phyloP scores from a whole-genome alignment of 2,797 vertebrate genomes.

The Onychomys leucogaster region DNA sequence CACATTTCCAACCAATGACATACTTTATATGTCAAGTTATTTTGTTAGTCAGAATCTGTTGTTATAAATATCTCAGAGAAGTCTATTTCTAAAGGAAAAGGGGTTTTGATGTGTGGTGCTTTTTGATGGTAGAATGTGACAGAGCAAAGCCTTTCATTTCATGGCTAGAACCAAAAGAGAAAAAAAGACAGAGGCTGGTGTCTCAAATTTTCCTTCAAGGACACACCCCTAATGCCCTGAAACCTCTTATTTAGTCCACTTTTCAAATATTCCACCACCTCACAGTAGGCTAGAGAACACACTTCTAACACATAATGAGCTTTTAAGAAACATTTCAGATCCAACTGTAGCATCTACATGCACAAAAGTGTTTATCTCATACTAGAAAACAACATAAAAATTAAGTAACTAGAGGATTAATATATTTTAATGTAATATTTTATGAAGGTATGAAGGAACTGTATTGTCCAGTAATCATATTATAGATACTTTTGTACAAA shows the following conservation, averaged over 20 bases:
- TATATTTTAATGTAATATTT: slow-evolving; percentile 16
- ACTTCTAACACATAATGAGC: background rate
- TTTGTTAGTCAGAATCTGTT: background rate
- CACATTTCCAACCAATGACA: background rate
- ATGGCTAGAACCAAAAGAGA: background rate
- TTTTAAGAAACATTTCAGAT: background rate
- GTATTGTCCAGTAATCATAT: background rate
- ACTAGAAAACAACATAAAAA: background rate
- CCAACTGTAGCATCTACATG: background rate
- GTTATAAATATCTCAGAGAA: background rate
- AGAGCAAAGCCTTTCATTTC: background rate
- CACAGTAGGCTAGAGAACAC: background rate
- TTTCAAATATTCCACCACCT: background rate
- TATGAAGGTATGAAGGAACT: background rate
- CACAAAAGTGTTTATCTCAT: background rate
- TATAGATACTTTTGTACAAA: background rate
- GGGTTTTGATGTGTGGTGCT: background rate
- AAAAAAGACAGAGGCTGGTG: background rate
- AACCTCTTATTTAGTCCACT: background rate
- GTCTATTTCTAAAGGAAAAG: background rate
- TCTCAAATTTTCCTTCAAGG: background rate
- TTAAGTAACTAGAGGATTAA: background rate
- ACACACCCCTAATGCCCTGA: background rate
- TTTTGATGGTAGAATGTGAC: background rate
- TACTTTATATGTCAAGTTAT: background rate